Evolutionary conservation across 2,113 vertebrate genomes (phyloP).

Genomic region (Egretta garzetta): DNA sequence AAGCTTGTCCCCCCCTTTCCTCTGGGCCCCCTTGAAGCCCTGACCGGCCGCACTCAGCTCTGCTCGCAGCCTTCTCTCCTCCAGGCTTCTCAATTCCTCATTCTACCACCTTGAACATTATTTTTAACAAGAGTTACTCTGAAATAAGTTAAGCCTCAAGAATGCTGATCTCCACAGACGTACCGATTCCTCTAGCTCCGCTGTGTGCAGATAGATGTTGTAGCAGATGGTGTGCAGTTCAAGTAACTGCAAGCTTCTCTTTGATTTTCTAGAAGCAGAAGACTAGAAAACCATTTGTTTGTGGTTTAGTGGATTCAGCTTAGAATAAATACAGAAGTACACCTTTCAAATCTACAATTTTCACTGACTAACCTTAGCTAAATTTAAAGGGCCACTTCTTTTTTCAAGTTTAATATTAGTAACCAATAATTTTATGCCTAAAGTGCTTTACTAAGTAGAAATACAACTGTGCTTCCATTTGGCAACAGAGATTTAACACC

Average conservation of each 20-base stretch:
- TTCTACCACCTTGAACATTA: not conserved
- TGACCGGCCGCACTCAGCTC: too few relatives aligned
- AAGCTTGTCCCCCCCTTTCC: too few relatives aligned
- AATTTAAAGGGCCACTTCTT: slow-evolving; percentile 66
- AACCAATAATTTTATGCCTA: slow-evolving; percentile 76
- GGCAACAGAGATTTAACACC: not conserved
- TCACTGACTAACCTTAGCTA: slow-evolving; percentile 66
- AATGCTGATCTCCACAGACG: not conserved
- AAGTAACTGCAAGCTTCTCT: slow-evolving; percentile 70
- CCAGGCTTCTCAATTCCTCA: not conserved
- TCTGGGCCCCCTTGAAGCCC: too few relatives aligned
- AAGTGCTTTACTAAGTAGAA: slow-evolving; percentile 38
- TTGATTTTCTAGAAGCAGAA: slow-evolving; percentile 63
- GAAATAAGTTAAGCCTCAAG: slow-evolving; percentile 11
- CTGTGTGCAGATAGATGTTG: not conserved
- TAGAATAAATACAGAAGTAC: slow-evolving; percentile 72
- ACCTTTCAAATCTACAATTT: slow-evolving; percentile 72
- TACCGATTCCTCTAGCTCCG: not conserved
- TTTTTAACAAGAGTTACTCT: slow-evolving; percentile 29
- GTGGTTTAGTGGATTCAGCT: slow-evolving; percentile 64
- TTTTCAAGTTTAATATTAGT: slow-evolving; percentile 75
- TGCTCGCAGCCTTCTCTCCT: too few relatives aligned
- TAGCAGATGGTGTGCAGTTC: slow-evolving; percentile 45
- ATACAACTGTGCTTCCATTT: not conserved
- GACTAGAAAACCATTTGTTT: slow-evolving; percentile 71